A percentile compares a stretch with the other conserved stretches of the same genome.
Evolutionary conservation across 2,888 invertebrate species (phyloP).

Genomic region (Aromia moschata): DNA sequence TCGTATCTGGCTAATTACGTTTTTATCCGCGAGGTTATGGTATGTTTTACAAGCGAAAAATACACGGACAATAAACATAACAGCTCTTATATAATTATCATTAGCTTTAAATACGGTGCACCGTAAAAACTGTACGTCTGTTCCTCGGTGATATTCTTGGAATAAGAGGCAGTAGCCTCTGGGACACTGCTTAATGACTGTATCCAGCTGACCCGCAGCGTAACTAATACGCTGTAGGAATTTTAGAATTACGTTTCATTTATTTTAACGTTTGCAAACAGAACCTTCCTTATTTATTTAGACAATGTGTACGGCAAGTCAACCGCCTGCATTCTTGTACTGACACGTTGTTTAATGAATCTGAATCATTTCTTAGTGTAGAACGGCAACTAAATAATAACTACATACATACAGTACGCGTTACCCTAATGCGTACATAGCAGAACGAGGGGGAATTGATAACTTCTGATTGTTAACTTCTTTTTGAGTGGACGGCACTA

Average conservation of each 20-base stretch:
- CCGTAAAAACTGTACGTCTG: constrained; percentile 5
- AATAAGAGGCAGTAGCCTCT: constrained; percentile 1
- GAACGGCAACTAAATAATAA: too few species aligned
- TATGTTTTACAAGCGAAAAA: constrained; percentile 18
- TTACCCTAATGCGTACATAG: too few species aligned
- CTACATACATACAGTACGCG: too few species aligned
- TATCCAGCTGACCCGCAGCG: constrained; percentile 1
- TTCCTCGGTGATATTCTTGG: neutral
- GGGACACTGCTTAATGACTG: neutral
- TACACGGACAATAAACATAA: constrained; percentile 14
- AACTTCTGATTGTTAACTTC: too few species aligned
- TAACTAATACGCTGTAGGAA: constrained; percentile 1
- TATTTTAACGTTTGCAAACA: neutral
- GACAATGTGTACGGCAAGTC: neutral
- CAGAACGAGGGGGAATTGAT: too few species aligned
- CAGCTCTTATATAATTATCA: constrained; percentile 13
- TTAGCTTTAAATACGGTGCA: constrained; percentile 7
- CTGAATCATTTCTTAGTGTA: too few species aligned
- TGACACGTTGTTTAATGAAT: too few species aligned
- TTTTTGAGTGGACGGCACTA: too few species aligned
- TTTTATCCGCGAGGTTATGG: constrained; percentile 12
- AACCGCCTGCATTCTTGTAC: neutral
- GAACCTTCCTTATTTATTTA: neutral
- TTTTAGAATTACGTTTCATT: neutral
- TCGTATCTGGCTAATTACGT: constrained; percentile 38